Evolutionary conservation across 2,113 vertebrate genomes (phyloP), one percentile per base, ranked within the genome.

Genomic region (Euleptes europaea): DNA sequence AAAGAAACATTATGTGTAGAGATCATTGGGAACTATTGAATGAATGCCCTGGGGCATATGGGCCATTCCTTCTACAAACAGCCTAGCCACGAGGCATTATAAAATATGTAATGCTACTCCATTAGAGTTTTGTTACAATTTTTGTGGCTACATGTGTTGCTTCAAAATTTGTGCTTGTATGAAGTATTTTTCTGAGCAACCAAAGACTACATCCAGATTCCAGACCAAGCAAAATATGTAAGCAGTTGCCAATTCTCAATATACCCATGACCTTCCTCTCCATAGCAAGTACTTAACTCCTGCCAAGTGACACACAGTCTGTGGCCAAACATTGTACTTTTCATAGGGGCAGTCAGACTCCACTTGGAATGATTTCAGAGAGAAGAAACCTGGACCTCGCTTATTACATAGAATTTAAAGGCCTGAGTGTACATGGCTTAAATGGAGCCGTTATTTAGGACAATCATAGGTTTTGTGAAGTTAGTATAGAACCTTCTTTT

Each of bases 241-340:
- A 70, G 15, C n/a, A 35, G 15, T 60, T 49, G 69, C 51, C 67
- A n/a, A 28, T 33, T 14, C 31, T 69, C 47, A 63, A 10, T 44
- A 49, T 13, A 28, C 42, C 10, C 71, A 44, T 72, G 84, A 73
- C 76, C 69, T 84, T 78, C 49, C 51, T 85, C n/a, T 66, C 69
- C 17, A 49, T 49, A 60, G 67, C 72, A 33, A 85, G 77, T 35
- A 63, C 84, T 19, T 60, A 42, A 8, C 10, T 70, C 51, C 35
- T 80, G 77, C 84, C 84, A 85, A 85, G 44, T 72, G 77, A 85
- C 77, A 85, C 69, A 85, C 26, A 72, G 33, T 79, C 38, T 79
- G 54, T n/a, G 84, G 78, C 51, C 87, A 86, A 88, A 88, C 28
- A 8, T 9, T 77, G 54, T n/a, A 31, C 82, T 7, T 33, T 83